Base-by-base conservation (phyloP, 2,113 vertebrate species). In the Oophaga pumilio region DNA sequence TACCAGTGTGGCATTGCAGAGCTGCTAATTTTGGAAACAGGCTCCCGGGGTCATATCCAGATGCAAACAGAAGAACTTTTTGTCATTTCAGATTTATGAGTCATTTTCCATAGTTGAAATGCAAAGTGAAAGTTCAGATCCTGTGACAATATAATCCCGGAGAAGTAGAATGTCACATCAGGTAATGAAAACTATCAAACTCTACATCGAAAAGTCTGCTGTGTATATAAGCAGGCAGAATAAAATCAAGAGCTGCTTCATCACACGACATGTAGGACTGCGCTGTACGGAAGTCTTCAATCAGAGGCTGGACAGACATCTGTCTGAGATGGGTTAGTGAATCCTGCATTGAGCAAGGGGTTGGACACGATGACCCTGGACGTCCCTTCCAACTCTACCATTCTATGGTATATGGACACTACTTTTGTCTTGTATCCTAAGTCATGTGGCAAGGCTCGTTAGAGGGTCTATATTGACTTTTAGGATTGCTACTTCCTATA, bases 161-260 rank as follows among this genome's bases (percentile, higher is more conserved):
- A 20, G 4, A 60, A 26, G 60, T 64, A 82, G 13, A 59, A 24
- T 80, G 77, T 80, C 77, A 80, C 6, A 20, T 18, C 80, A 82
- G 80, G 80, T 82, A 82, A 82, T 64, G 60, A 82, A 24, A 64
- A 66, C 80, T 82, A 60, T 52, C 80, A 82, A 82, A 82, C 59
- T 62, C 15, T 64, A 9, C 33, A 49, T 6, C n/a, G 74, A 20
- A 76, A 43, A 76, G 71, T 22, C 69, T 73, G 28, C 24, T 18
- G 69, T 24, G 13, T n/a, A 76, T 24, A 73, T 17, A 33, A 14
- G n/a, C 22, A 53, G 73, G 26, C 5, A 9, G 15, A 49, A 73
- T 73, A 43, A 17, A 71, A 73, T 43, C 1, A 64, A 18, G 0
- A n/a, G 6, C n/a, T 62, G 18, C 60, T 62, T 18, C 64, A 73